Conservation (phyloP, 2,888 invertebrate genomes). For the Fragum sueziense region DNA sequence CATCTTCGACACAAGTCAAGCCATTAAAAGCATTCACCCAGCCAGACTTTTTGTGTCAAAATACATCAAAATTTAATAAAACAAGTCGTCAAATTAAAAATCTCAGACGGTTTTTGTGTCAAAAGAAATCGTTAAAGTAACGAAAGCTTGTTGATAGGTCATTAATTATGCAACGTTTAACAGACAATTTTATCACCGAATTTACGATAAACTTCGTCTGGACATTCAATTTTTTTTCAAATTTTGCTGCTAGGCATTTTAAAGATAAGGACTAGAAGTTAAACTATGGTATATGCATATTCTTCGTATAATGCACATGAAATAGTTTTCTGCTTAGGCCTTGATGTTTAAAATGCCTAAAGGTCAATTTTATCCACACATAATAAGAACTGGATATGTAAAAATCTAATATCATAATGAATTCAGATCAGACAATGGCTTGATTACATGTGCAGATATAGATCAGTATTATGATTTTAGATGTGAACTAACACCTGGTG, state of each 20-base stretch:
- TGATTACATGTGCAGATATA: too few relatives aligned
- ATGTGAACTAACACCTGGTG: slow-evolving; percentile 14
- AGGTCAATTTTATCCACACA: too few relatives aligned
- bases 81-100: slow-evolving; percentile 20
- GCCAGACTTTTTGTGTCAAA: background rate
- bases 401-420: too few relatives aligned
- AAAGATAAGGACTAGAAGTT: background rate
- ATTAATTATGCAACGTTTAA: slow-evolving; percentile 12
- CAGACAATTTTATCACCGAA: slow-evolving; percentile 23
- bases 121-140: slow-evolving; percentile 26
- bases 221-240: slow-evolving; percentile 10
- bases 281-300: too few relatives aligned
- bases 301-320: too few relatives aligned
- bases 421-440: too few relatives aligned
- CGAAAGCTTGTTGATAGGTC: slow-evolving; percentile 13
- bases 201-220: slow-evolving; percentile 23
- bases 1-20: background rate
- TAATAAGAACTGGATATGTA: too few relatives aligned
- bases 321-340: too few relatives aligned
- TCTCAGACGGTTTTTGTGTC: slow-evolving; percentile 19
- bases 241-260: slow-evolving; percentile 25
- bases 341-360: too few relatives aligned
- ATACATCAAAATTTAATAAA: slow-evolving; percentile 11
- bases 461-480: background rate
- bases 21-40: background rate